Evolutionary conservation across 1,140 invertebrate genomes (phyloP).

Genomic region (Lepidurus couesii): DNA sequence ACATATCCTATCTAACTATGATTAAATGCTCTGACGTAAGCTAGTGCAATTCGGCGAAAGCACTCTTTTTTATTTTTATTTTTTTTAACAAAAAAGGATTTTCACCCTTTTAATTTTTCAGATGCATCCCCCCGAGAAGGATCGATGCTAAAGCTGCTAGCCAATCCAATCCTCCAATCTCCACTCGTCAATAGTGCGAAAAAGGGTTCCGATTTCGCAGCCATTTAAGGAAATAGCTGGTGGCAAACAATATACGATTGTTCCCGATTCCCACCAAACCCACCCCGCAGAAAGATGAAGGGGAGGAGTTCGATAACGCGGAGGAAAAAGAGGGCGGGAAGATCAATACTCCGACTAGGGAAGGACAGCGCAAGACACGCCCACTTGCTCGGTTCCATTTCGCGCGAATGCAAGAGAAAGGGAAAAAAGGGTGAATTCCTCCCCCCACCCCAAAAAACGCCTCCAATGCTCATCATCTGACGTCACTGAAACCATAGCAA

Average conservation of each 20-base stretch:
- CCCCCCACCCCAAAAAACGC: background rate
- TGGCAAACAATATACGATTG: too few species aligned
- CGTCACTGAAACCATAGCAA: constrained; percentile 14
- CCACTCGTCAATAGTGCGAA: background rate
- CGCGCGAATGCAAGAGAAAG: background rate
- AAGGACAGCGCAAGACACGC: background rate
- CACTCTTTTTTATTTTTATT: too few species aligned
- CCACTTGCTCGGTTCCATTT: background rate
- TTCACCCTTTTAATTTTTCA: too few species aligned
- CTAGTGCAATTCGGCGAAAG: background rate
- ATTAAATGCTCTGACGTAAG: constrained; percentile 1
- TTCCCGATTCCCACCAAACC: too few species aligned
- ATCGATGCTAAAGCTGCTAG: background rate
- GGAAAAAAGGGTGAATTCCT: background rate
- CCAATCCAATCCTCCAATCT: background rate
- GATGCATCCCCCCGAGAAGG: too few species aligned
- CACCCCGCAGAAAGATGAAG: background rate
- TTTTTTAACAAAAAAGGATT: too few species aligned
- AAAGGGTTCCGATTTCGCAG: too few species aligned
- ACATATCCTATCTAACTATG: background rate
- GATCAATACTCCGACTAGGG: constrained; percentile 12
- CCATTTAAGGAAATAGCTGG: too few species aligned
- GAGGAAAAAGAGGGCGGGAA: background rate
- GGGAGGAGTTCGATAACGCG: constrained; percentile 20
- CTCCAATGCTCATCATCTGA: background rate